Percentiles rank a stretch among this genome's conserved stretches.
Evolutionary conservation across 2,113 vertebrate genomes (phyloP).

Genomic region (Syngnathus scovelli): DNA sequence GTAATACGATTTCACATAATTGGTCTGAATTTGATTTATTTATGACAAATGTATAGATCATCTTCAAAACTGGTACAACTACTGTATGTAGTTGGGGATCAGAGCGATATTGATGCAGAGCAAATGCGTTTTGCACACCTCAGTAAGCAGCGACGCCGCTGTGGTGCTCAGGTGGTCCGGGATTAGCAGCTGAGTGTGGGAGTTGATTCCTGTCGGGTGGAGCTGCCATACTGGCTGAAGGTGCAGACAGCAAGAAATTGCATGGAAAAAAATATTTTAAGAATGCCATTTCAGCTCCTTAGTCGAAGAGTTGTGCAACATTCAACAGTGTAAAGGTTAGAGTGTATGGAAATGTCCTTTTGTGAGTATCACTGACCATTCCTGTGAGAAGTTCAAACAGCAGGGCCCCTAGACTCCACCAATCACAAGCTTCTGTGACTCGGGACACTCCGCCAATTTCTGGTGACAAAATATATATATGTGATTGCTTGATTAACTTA

Average conservation of each 20-base stretch:
- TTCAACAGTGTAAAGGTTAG: neutral
- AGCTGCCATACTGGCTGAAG: slow-evolving; percentile 83
- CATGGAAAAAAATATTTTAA: neutral
- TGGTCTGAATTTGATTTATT: neutral
- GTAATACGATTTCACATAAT: neutral
- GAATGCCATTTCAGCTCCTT: neutral
- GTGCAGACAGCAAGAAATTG: slow-evolving; percentile 15
- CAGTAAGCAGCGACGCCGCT: slow-evolving; percentile 81
- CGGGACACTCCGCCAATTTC: slow-evolving; percentile 85
- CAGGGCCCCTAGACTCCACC: slow-evolving; percentile 94
- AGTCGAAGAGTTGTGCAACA: neutral
- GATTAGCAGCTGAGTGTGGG: slow-evolving; percentile 85
- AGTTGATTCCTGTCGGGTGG: slow-evolving; percentile 86
- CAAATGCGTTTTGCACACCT: slow-evolving; percentile 70
- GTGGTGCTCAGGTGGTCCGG: slow-evolving; percentile 82
- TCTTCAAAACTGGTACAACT: too few species aligned
- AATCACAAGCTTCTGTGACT: slow-evolving; percentile 88
- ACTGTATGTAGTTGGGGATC: too few species aligned
- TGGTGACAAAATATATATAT: slow-evolving; percentile 56
- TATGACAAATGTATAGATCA: too few species aligned
- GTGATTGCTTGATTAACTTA: too few species aligned
- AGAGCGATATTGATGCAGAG: neutral
- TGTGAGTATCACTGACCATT: slow-evolving; percentile 71
- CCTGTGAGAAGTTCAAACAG: slow-evolving; percentile 90
- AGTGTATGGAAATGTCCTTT: neutral